Evolutionary conservation across 2,113 vertebrate species (phyloP), one percentile per base, ranked within the genome.

Genomic region (Condylura cristata): DNA sequence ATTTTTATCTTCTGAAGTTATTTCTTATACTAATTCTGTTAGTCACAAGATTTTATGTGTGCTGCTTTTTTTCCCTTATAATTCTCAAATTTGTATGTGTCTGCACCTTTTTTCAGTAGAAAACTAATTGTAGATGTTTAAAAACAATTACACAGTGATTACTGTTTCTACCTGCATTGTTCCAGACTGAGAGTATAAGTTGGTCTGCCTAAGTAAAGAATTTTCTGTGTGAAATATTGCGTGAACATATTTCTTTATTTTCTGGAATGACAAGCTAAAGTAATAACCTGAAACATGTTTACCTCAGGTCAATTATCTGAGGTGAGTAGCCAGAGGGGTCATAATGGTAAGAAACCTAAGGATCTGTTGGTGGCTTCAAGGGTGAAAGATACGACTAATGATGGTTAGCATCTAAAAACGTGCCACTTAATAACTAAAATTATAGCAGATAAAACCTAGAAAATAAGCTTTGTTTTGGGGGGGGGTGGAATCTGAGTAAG

Each of bases 111-210:
- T 93, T 88, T 93, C 30, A 51, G n/a, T 41, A 53, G 30, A 79
- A 94, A 95, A 58, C 37, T 84, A 22, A 24, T n/a, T 76, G 3
- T 85, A 46, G 41, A 46, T 81, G 9, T 70, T 90, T 96, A 68
- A 65, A 88, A 96, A 66, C 30, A 66, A 32, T 85, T 82, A 94
- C n/a, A 65, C 26, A 93, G 3, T 86, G 20, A 89, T 66, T 85
- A 65, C 32, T 94, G n/a, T 34, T 39, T 90, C 24, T 80, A 2
- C 6, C 51, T 95, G 48, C n/a, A 70, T 86, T 93, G 80, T 78
- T 89, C n/a, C 61, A 84, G 95, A 96, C 53, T 89, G 72, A 87
- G 88, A 86, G 84, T 89, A 58, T 44, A 24, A 91, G 58, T 91
- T 85, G 61, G 8, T 91, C 60, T 44, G 78, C 17, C 56, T 80